Evolutionary conservation across 2,797 vertebrate genomes (phyloP).

Genomic region (Crocodylus rhombifer): DNA sequence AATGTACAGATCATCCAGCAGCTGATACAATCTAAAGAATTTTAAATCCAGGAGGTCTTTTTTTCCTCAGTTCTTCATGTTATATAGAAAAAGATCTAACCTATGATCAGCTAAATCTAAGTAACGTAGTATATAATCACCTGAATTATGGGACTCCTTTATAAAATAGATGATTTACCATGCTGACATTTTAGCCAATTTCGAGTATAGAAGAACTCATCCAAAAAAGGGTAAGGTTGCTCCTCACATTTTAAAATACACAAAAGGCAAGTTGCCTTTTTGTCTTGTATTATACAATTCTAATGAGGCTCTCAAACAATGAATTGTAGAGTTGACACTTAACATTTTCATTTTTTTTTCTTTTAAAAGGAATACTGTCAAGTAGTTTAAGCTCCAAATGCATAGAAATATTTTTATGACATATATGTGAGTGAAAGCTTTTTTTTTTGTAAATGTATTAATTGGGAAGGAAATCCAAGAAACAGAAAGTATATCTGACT

Average conservation of each 20-base stretch:
- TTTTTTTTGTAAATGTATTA: neutral
- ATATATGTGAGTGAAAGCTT: neutral
- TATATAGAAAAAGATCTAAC: neutral
- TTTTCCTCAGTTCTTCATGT: neutral
- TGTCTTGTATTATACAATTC: neutral
- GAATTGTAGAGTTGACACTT: neutral
- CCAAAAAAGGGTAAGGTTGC: neutral
- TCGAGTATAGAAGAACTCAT: neutral
- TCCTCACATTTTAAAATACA: neutral
- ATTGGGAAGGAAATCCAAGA: neutral
- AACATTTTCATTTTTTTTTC: neutral
- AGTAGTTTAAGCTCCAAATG: neutral
- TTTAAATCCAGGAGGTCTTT: neutral
- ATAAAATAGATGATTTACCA: neutral
- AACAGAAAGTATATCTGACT: fast-evolving
- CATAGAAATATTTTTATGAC: neutral
- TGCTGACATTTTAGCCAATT: neutral
- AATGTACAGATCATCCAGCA: conserved; percentile 2
- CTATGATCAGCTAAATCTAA: neutral
- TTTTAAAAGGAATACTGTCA: neutral
- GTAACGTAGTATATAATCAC: neutral
- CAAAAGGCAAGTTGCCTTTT: conserved; percentile 19
- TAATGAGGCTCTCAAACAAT: neutral
- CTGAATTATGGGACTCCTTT: neutral
- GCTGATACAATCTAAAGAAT: neutral